These are phyloP conservation scores for Hippasteria phrygiana DNA, from an alignment of 53 echinoderm and acorn worm genomes.

Conservation along the genomic window DNA sequence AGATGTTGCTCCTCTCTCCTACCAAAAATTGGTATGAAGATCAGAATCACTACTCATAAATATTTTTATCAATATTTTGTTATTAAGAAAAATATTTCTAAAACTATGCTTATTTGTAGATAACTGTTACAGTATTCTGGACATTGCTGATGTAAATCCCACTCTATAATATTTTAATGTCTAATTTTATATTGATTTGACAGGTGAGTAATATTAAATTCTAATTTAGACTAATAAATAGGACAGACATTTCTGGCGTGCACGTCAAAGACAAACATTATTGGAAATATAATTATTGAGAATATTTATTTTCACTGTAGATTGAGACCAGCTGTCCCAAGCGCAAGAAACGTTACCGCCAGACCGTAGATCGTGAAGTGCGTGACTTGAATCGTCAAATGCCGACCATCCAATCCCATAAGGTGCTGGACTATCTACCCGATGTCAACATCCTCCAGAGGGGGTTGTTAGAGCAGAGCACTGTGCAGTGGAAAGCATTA, in stretches of 20 bases:
- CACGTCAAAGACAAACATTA: neutral
- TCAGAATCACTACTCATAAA: neutral
- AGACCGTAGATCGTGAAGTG: slow-evolving; percentile 83
- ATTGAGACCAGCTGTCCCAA: slow-evolving; percentile 97
- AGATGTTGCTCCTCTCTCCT: slow-evolving; percentile 81
- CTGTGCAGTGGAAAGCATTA: slow-evolving; percentile 32
- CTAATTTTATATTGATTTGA: too few relatives aligned
- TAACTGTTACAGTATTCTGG: too few relatives aligned
- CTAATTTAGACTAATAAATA: too few relatives aligned
- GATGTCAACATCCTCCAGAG: slow-evolving; percentile 79
- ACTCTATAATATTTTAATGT: too few relatives aligned
- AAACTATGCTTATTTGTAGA: neutral
- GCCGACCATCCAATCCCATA: slow-evolving; percentile 79
- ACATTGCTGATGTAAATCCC: too few relatives aligned
- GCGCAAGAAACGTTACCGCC: slow-evolving; percentile 75
- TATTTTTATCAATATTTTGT: neutral
- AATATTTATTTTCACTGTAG: slow-evolving; percentile 19
- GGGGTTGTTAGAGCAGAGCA: slow-evolving; percentile 38
- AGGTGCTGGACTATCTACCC: slow-evolving; percentile 87
- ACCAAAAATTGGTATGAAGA: slow-evolving; percentile 86
- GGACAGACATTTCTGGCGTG: too few relatives aligned
- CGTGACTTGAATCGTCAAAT: slow-evolving; percentile 88
- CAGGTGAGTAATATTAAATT: too few relatives aligned
- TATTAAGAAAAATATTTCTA: neutral
- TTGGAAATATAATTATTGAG: too few relatives aligned